Conservation (phyloP, 2,113 vertebrate genomes). For the Callospermophilus lateralis region DNA sequence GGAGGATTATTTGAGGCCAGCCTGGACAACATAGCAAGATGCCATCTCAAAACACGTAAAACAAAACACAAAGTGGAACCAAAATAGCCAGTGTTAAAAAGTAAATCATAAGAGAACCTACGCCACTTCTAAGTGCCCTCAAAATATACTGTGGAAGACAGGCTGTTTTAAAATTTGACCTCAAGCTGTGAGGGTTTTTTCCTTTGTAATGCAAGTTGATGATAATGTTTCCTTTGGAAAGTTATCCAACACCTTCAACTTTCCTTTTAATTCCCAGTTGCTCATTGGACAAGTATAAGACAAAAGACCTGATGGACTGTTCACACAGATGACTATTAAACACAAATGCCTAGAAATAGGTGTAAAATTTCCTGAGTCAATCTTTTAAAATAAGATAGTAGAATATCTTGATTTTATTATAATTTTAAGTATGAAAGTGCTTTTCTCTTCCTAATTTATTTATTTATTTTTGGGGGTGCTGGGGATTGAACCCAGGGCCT, state of each 20-base stretch:
- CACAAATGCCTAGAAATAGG: not conserved
- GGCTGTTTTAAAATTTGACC: not conserved
- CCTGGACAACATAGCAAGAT: not conserved
- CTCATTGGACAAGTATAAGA: not conserved
- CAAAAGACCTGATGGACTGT: not conserved
- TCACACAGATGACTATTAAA: not conserved
- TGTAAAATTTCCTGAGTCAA: not conserved
- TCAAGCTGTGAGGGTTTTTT: conserved; percentile 36
- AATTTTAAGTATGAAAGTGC: conserved; percentile 21
- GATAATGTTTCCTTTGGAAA: conserved; percentile 38
- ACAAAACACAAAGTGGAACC: not conserved
- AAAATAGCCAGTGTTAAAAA: not conserved
- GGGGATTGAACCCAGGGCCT: too few relatives aligned
- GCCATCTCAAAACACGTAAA: not conserved
- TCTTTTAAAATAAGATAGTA: not conserved
- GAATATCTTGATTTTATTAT: not conserved
- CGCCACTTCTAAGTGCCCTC: not conserved
- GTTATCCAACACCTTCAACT: not conserved
- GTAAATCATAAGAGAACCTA: not conserved
- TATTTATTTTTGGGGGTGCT: too few relatives aligned
- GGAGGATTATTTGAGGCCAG: not conserved
- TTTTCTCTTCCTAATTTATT: not conserved
- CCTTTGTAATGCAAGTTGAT: conserved; percentile 28
- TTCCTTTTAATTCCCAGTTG: not conserved
- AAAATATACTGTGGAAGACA: conserved; percentile 27